A percentile compares a stretch with the other conserved stretches of the same genome.
phyloP scores from a whole-genome alignment of 2,797 vertebrate genomes.

The Oceanodroma leucorhoa region DNA sequence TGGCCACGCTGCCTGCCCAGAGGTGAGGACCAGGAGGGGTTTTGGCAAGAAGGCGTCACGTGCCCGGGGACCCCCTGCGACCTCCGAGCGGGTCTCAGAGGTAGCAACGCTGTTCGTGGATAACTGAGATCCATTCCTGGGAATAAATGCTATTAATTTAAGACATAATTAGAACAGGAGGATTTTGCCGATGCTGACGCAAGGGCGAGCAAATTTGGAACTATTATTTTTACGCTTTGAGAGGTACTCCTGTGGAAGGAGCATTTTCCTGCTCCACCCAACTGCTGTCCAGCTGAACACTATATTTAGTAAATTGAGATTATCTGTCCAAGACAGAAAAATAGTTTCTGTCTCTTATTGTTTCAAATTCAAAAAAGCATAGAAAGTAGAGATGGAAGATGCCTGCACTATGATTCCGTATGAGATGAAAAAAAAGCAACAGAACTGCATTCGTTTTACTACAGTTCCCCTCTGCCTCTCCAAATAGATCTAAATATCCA shows the following conservation, averaged over 20 bases:
- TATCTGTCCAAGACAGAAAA: slow-evolving; percentile 49
- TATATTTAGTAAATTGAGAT: slow-evolving; percentile 46
- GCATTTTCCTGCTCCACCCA: slow-evolving; percentile 63
- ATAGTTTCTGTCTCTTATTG: slow-evolving; percentile 34
- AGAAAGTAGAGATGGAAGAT: slow-evolving; percentile 11
- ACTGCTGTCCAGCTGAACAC: slow-evolving; percentile 33
- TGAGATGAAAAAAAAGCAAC: not conserved
- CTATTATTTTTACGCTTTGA: slow-evolving; percentile 15
- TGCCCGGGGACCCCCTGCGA: not conserved
- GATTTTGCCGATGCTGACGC: not conserved
- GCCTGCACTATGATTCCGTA: not conserved
- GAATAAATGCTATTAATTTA: not conserved
- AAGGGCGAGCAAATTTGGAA: not conserved
- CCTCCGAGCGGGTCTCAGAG: not conserved
- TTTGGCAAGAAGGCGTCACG: rapidly evolving
- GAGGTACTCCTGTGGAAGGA: slow-evolving; percentile 27
- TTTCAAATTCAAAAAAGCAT: slow-evolving; percentile 2
- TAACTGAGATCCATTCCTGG: not conserved
- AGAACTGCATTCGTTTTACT: not conserved
- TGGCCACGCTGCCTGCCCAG: rapidly evolving
- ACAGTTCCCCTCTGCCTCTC: not conserved
- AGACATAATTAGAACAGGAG: not conserved
- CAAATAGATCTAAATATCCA: not conserved
- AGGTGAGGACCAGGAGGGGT: not conserved
- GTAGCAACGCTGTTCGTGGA: not conserved